Conservation (phyloP, 2,888 invertebrate genomes). For the Ischnura elegans region DNA sequence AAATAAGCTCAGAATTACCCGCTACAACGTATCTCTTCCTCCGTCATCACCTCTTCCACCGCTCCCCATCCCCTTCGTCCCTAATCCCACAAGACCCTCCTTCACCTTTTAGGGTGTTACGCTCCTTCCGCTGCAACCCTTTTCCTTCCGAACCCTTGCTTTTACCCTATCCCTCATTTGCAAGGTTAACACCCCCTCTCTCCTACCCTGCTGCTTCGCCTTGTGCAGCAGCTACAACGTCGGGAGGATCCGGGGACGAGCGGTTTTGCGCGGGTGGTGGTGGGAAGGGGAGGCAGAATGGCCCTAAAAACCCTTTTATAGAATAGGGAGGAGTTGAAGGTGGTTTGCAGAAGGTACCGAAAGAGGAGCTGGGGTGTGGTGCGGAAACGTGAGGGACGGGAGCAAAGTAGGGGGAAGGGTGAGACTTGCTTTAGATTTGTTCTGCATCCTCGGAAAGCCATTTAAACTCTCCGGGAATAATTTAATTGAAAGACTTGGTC, state of each 20-base stretch:
- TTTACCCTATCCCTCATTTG: neutral
- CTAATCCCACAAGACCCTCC: neutral
- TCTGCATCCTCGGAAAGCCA: conserved; percentile 51
- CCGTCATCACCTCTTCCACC: neutral
- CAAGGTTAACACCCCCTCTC: neutral
- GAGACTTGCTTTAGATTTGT: neutral
- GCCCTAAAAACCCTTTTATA: neutral
- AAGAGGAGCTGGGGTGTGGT: neutral
- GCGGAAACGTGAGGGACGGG: neutral
- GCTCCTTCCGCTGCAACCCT: neutral
- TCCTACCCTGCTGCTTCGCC: neutral
- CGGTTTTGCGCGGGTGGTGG: neutral
- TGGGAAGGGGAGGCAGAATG: neutral
- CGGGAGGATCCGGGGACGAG: neutral
- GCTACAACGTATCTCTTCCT: neutral
- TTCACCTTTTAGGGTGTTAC: neutral
- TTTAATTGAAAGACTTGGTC: conserved; percentile 38
- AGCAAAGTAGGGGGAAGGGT: neutral
- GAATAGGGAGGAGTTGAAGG: neutral
- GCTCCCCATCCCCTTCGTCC: neutral
- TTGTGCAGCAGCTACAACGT: neutral
- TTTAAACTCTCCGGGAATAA: conserved; percentile 50
- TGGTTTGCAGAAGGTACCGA: neutral
- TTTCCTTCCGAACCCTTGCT: neutral
- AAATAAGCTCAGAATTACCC: too few species aligned